Base-by-base conservation (phyloP, 2,113 vertebrate species). In the Centrocercus urophasianus region DNA sequence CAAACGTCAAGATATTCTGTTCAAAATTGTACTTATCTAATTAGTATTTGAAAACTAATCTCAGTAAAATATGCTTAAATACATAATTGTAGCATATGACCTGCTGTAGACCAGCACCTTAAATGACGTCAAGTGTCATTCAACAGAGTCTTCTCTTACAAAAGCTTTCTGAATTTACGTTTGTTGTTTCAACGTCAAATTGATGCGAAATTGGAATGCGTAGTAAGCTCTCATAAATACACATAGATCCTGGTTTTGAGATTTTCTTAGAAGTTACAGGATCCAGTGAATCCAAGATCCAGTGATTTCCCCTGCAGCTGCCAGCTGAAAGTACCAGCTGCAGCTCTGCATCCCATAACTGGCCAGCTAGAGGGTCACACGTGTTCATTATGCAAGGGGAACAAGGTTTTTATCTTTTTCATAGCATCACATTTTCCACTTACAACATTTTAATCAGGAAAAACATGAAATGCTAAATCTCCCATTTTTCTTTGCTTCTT, bases 131-230 rank as follows among this genome's bases (percentile, higher is more conserved):
- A 48, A 18, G n/a, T 69, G 40, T 83, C 17, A 34, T 83, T 34
- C 0, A 2, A 77, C 12, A 25, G 19, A 57, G 34, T 13, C 40
- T 88, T 65, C 90, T 25, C 69, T 83, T 69, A 30, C 25, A 65
- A 21, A 15, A 13, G 8, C 10, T 65, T 80, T 88, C 54, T 66
- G 73, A 73, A 80, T 86, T 83, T 45, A 28, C 73, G 13, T 72
- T 95, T 86, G 24, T 69, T 72, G 21, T 30, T 72, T 79, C 60
- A 36, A 38, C 65, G 76, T 57, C 11, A 86, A 88, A 40, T 40
- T 36, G 54, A 56, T 47, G 32, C 73, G 61, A 79, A 88, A 45
- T 12, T 27, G 10, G 64, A 50, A 34, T 69, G 43, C 32, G 8
- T n/a, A 12, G 20, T 64, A 83, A 72, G 32, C 16, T 42, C 50